Evolutionary conservation across 2,888 invertebrate genomes (phyloP), one percentile per base, ranked within the genome.

Genomic region (Tetragonula carbonaria): DNA sequence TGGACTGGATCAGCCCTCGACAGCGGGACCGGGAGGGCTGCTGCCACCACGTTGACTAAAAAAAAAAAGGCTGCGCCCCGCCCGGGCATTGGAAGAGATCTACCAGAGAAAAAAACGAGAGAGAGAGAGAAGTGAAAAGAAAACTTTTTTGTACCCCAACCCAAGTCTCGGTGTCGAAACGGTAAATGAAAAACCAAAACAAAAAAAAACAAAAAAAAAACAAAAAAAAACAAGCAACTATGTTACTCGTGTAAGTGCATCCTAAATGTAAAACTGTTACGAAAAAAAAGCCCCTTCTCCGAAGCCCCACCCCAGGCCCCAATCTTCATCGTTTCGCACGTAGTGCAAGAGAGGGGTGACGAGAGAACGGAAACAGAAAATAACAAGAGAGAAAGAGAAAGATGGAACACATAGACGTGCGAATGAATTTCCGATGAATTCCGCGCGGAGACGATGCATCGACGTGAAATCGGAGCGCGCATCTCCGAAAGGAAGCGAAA

Each of bases 231-330:
- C 82, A 85, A 71, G 71, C 74, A 82, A 86, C 80, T 86, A 90
- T 88, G 85, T 90, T 92, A 91, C 91, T 93, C 93, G 93, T 94
- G 93, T 93, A 94, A 93, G 86, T 82, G 90, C 86, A 86, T 88
- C 88, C 88, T 90, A 90, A 90, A 77, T 90, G 86, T 90, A 88
- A 28, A 28, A 90, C 88, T 83, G 87, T 87, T 90, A 79, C 66
- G 72, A 8, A 45, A 45, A 45, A 45, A 38, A 38, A 38, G 81
- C 90, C 90, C 87, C 86, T 85, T 87, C 85, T 85, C 90, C 85
- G 74, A 86, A 78, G 72, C 88, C 88, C 84, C 87, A 82, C 87
- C 88, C 84, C 83, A 84, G 82, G 82, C 87, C 86, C 87, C 84
- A 74, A 81, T 89, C 89, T 87, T 91, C 90, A 89, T 91, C 91